Base-by-base conservation (phyloP, 2,113 vertebrate species). In the Alexandromys fortis region DNA sequence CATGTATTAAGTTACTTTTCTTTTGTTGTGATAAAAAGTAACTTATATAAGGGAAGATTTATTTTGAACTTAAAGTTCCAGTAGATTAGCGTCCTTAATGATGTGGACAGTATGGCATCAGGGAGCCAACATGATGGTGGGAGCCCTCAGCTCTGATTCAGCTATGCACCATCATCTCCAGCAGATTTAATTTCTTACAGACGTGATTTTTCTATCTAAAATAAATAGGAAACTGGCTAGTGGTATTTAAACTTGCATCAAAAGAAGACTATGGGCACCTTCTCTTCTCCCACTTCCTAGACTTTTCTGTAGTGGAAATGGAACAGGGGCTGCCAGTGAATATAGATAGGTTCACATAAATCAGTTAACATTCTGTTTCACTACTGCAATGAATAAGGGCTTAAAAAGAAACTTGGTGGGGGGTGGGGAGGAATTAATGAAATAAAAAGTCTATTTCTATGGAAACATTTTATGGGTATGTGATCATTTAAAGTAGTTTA, bases 401-500 rank as follows among this genome's bases (percentile, higher is more conserved):
- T 28, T 88, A 10, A 21, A 79, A 91, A 68, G 78, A 73, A 63
- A 42, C 47, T 88, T 88, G 47, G 47, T 4, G 19, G 35, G 19
- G 42, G 86, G n/a, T n/a, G n/a, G n/a, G n/a, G n/a, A n/a, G n/a
- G 85, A 81, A 85, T 94, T 13, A 58, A 88, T 88, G 9, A 90
- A 94, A 26, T 94, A 88, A 79, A 95, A 91, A 52, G 13, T 81
- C 83, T 35, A 47, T 94, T 92, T 42, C 68, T 93, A 77, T 22
- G 52, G 75, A 93, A 96, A 96, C 47, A 86, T 63, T 88, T 90
- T 90, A 94, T 65, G 19, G 85, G 63, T 90, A 28, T 38, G n/a
- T 81, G 47, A 96, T 83, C n/a, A 88, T 68, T 97, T 95, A 83
- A 90, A 94, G 94, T 92, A 82, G 33, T 91, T 95, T 92, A 42